Base-by-base conservation (phyloP, 2,888 invertebrate species). In the Heliconius erato region DNA sequence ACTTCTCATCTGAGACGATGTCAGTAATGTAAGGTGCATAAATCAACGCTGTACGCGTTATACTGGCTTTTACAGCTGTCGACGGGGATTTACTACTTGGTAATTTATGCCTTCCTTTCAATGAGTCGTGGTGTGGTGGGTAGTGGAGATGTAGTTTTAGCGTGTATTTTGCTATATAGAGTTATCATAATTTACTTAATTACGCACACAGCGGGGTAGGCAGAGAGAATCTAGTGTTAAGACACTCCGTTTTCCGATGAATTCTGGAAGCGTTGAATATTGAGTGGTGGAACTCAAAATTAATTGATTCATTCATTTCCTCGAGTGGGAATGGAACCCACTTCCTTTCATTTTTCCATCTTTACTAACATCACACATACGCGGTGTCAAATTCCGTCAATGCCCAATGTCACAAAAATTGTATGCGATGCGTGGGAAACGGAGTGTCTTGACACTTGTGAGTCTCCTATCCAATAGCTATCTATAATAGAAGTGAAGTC, bases 61-160 rank as follows among this genome's bases (percentile, higher is more conserved):
- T 54, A n/a, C 35, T 54, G 63, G 54, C 80, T 76, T 69, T 81
- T 69, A 69, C 76, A 59, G 80, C 76, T 81, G 80, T 81, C 80
- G 68, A 69, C 80, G 16, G 40, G 74, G 80, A 81, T 81, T 77
- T 69, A 76, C 76, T 28, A 77, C 74, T 54, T 19, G 63, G 44
- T 69, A 59, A 77, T 81, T 59, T 77, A 81, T 81, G 69, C 63
- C 14, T 40, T 63, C 65, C 74, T 81, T 80, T 59, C 76, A 59
- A 63, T 79, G 59, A 54, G 32, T 59, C 35, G 44, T 54, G 59
- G 32, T 35, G 79, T 59, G 59, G 23, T 59, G 59, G 32, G 3
- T 11, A 11, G 40, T 40, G 6, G 5, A 16, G 71, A 16, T 44
- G 40, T 14, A 16, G 26, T n/a, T 72, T 35, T 32, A 68, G 32